These are phyloP conservation scores for Branchellion lobata DNA, from an alignment of 2,888 invertebrate genomes.

Conservation along the genomic window DNA sequence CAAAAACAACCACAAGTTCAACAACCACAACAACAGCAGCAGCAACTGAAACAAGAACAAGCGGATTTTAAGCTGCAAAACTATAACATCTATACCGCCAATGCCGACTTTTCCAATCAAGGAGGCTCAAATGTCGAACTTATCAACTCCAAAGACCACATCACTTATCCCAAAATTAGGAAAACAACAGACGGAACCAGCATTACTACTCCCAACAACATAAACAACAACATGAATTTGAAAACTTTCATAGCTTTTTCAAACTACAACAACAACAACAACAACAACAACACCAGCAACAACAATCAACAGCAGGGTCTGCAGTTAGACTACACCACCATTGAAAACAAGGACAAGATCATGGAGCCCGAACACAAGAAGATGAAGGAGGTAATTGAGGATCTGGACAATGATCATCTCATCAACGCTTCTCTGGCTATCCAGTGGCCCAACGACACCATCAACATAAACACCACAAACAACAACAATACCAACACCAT, in stretches of 20 bases:
- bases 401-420: neutral
- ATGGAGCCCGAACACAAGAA: neutral
- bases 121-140: neutral
- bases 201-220: no score
- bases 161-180: no score
- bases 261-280: neutral
- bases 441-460: neutral
- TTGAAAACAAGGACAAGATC: neutral
- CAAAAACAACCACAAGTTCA: no score
- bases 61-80: neutral
- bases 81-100: neutral
- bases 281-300: neutral
- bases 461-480: neutral
- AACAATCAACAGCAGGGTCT: neutral
- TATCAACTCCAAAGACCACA: neutral
- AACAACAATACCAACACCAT: constrained; percentile 8
- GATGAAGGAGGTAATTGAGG: neutral
- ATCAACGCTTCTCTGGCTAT: neutral
- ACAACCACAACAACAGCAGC: neutral
- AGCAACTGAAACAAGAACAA: no score
- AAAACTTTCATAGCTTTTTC: constrained; percentile 1
- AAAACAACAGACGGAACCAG: no score
- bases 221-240: neutral
- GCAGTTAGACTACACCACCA: neutral
- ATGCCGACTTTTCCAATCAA: neutral